Conservation (phyloP, 2,888 invertebrate genomes). For the Vesta saturnalis region DNA sequence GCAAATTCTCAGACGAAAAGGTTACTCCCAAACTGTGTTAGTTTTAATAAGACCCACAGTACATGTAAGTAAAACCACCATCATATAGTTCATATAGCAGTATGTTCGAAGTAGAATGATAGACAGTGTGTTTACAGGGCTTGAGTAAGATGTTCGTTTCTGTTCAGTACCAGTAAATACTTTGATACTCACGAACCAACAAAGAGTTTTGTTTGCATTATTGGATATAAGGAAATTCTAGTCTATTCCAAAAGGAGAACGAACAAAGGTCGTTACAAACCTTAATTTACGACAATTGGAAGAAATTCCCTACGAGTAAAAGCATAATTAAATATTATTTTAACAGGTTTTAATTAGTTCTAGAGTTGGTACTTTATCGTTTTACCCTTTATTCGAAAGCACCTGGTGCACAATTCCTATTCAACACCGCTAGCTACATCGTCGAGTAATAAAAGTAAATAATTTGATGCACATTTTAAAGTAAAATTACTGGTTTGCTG, state of each 20-base stretch:
- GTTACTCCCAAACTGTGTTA: too few species aligned
- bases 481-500: conserved; percentile 16
- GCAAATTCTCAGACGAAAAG: too few species aligned
- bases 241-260: conserved; percentile 28
- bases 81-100: too few species aligned
- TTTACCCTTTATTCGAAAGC: conserved; percentile 33
- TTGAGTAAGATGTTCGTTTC: too few species aligned
- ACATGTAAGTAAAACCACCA: too few species aligned
- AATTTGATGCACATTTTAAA: conserved; percentile 37
- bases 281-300: conserved; percentile 37
- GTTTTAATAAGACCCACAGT: too few species aligned
- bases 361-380: conserved; percentile 41
- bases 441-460: conserved; percentile 40
- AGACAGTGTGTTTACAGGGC: too few species aligned
- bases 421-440: conserved; percentile 30
- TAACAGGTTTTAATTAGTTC: conserved; percentile 49
- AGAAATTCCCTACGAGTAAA: conserved; percentile 21
- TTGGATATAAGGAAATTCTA: too few species aligned
- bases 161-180: too few species aligned
- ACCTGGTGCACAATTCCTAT: conserved; percentile 36
- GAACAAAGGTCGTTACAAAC: conserved; percentile 25
- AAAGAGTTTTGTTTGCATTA: too few species aligned
- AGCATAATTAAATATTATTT: conserved; percentile 49
- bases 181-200: too few species aligned
- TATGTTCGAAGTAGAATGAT: too few species aligned